A percentile compares a stretch with the other conserved stretches of the same genome.
These are phyloP conservation scores for Philantomba maxwellii DNA, from an alignment of 2,113 vertebrate genomes.

Conservation along the genomic window DNA sequence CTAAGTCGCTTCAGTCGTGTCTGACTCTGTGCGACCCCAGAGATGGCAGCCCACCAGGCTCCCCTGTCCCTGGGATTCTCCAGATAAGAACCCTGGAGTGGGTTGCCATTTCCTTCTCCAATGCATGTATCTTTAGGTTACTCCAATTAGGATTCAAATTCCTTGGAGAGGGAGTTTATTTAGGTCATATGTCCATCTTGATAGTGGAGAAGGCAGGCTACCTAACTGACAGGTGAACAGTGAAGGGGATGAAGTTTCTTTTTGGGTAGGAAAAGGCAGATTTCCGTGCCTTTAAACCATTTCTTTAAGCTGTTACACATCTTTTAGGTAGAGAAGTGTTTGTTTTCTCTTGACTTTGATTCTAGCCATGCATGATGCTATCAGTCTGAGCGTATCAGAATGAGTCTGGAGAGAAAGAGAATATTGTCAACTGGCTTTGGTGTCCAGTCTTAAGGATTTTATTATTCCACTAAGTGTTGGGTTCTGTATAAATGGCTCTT, in stretches of 20 bases:
- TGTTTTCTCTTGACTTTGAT: background rate
- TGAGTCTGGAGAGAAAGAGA: background rate
- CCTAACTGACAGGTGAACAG: background rate
- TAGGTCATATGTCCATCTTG: background rate
- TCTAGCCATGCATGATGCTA: background rate
- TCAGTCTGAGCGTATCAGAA: background rate
- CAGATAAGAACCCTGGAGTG: too few species aligned
- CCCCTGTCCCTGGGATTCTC: too few species aligned
- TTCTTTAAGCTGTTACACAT: background rate
- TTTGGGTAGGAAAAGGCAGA: background rate
- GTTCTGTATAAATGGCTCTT: background rate
- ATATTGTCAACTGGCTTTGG: background rate
- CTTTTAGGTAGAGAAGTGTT: background rate
- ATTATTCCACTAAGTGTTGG: background rate
- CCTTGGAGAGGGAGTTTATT: background rate
- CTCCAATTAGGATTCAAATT: background rate
- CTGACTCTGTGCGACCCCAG: too few species aligned
- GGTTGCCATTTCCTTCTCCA: too few species aligned
- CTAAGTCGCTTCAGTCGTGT: too few species aligned
- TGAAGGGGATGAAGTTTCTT: background rate
- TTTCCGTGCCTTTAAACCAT: background rate
- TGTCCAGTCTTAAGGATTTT: background rate
- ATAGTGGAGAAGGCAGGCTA: background rate
- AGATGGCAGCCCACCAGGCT: too few species aligned
- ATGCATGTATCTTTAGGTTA: background rate